Evolutionary conservation across 1,140 invertebrate species (phyloP).

Genomic region (Euura lappo): DNA sequence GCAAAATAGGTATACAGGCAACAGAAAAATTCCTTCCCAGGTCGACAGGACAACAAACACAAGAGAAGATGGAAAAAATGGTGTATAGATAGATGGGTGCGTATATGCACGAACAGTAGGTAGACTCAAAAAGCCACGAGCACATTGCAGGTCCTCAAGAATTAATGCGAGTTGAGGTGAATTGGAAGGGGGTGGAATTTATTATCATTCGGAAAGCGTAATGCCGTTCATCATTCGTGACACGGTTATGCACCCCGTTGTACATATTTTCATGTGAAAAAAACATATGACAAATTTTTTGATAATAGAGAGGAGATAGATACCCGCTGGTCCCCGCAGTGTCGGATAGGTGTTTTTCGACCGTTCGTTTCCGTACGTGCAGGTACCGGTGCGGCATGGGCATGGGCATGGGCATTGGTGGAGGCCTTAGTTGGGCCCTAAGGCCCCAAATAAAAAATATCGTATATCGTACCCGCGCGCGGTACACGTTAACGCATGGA

Average conservation of each 20-base stretch:
- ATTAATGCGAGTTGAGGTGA: neutral
- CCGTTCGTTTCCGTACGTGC: neutral
- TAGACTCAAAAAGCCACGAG: neutral
- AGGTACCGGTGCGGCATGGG: neutral
- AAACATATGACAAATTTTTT: neutral
- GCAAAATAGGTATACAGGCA: neutral
- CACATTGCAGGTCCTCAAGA: no score
- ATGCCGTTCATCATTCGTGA: neutral
- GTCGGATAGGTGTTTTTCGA: neutral
- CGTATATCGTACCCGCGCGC: conserved; percentile 1
- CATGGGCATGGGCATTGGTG: neutral
- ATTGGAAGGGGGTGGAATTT: neutral
- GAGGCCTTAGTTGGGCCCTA: conserved; percentile 3
- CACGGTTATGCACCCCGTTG: neutral
- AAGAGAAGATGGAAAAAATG: neutral
- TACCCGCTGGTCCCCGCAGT: neutral
- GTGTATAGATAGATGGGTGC: no score
- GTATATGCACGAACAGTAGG: no score
- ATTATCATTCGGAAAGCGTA: conserved; percentile 5
- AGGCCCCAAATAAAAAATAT: neutral
- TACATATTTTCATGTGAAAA: conserved; percentile 1
- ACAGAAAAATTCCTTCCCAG: neutral
- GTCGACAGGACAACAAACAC: neutral
- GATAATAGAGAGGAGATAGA: neutral
- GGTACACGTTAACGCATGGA: conserved; percentile 7